Percentiles rank a stretch among this genome's conserved stretches.
Conservation (phyloP, 2,888 invertebrate genomes). For the Brachylomia viminalis region DNA sequence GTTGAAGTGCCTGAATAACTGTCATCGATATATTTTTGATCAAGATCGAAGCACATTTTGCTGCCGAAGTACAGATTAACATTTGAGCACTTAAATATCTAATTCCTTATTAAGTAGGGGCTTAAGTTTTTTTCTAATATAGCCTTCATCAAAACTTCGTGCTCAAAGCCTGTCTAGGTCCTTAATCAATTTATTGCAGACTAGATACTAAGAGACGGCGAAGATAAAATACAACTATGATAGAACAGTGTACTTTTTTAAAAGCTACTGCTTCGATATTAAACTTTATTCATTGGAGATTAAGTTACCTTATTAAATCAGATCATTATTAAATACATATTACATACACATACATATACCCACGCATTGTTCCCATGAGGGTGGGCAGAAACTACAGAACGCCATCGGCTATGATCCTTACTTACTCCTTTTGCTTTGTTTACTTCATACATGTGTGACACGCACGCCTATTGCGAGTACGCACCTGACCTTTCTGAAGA, state of each 20-base stretch:
- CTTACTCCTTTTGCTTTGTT: no score
- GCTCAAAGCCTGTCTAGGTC: conserved; percentile 31
- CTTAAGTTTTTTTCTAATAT: conserved; percentile 48
- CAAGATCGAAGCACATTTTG: background rate
- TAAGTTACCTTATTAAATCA: background rate
- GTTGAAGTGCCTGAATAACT: background rate
- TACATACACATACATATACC: background rate
- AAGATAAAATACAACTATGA: conserved; percentile 37
- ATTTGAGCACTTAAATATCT: conserved; percentile 32
- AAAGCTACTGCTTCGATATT: background rate
- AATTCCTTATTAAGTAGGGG: conserved; percentile 35
- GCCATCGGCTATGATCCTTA: background rate
- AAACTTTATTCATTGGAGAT: background rate
- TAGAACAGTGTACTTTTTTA: conserved; percentile 7
- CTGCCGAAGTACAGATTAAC: background rate
- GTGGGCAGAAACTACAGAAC: background rate
- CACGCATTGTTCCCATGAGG: background rate
- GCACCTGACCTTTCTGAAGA: no score
- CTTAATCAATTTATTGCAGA: conserved; percentile 47
- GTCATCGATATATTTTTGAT: background rate
- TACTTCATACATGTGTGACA: no score
- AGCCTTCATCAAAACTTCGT: conserved; percentile 32
- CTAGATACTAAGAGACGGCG: conserved; percentile 8
- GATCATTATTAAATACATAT: background rate
- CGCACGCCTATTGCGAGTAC: no score